A percentile compares a stretch with the other conserved stretches of the same genome.
phyloP scores from a whole-genome alignment of 1,140 invertebrate genomes.

The Microvelia longipes region DNA sequence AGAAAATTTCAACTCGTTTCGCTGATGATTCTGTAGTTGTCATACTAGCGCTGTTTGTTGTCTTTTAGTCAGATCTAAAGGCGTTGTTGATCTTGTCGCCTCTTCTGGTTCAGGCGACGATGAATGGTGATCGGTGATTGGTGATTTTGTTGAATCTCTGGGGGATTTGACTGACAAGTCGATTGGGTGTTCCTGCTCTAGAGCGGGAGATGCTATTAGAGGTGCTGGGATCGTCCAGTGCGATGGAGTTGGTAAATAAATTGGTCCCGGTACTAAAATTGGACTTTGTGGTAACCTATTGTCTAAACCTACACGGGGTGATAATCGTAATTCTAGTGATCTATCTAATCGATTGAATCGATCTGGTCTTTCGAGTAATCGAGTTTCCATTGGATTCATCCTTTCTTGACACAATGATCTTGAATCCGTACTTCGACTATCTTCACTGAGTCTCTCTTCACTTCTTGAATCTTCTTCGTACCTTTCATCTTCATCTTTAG shows the following conservation, averaged over 20 bases:
- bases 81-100: neutral
- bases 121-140: neutral
- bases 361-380: neutral
- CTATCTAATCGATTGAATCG: neutral
- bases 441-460: neutral
- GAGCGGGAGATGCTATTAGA: neutral
- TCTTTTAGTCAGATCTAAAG: slow-evolving; percentile 9
- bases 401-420: neutral
- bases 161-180: slow-evolving; percentile 13
- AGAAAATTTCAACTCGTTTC: too few relatives aligned
- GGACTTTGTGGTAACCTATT: neutral
- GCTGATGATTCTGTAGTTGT: too few relatives aligned
- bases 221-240: neutral
- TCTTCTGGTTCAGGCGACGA: too few relatives aligned
- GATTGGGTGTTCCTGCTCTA: slow-evolving; percentile 15
- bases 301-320: neutral
- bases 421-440: neutral
- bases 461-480: neutral
- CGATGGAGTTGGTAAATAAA: neutral
- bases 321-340: neutral
- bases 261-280: neutral
- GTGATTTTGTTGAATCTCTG: neutral
- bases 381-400: neutral
- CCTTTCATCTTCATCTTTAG: neutral
- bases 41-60: neutral